phyloP scores from a whole-genome alignment of 2,797 vertebrate genomes.

The Urosaurus nigricauda region DNA sequence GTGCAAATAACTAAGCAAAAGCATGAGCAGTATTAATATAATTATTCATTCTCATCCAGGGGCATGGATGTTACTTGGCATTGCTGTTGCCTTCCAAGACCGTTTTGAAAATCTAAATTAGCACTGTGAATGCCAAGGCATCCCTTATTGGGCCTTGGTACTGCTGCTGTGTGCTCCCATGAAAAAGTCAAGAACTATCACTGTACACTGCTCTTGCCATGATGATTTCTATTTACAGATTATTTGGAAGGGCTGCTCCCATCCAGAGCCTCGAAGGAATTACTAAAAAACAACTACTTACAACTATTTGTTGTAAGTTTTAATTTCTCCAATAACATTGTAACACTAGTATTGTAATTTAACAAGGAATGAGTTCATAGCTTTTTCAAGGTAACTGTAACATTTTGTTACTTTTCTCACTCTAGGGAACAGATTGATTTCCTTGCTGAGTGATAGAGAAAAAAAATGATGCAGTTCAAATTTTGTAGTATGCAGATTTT shows the following conservation, averaged over 20 bases:
- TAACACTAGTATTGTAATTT: too few relatives aligned
- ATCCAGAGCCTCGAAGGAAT: not conserved
- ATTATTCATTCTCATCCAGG: not conserved
- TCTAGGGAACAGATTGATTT: not conserved
- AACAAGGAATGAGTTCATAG: not conserved
- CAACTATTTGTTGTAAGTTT: not conserved
- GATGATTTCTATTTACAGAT: not conserved
- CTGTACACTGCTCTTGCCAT: not conserved
- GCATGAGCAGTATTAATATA: not conserved
- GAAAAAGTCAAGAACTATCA: not conserved
- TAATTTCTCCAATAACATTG: not conserved
- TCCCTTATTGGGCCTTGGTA: not conserved
- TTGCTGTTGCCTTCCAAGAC: conserved; percentile 1
- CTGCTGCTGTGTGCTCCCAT: conserved; percentile 20
- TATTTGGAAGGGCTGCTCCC: not conserved
- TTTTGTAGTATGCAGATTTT: too few relatives aligned
- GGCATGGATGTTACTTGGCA: not conserved
- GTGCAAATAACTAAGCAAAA: not conserved
- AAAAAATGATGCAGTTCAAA: not conserved
- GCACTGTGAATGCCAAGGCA: not conserved
- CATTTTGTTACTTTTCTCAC: not conserved
- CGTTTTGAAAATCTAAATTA: conserved; percentile 13
- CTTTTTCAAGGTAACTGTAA: not conserved
- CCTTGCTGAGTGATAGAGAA: not conserved
- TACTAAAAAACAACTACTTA: not conserved